Evolutionary conservation across 23 tunicate genomes (phyloP).

Genomic region (Ciona savignyi): DNA sequence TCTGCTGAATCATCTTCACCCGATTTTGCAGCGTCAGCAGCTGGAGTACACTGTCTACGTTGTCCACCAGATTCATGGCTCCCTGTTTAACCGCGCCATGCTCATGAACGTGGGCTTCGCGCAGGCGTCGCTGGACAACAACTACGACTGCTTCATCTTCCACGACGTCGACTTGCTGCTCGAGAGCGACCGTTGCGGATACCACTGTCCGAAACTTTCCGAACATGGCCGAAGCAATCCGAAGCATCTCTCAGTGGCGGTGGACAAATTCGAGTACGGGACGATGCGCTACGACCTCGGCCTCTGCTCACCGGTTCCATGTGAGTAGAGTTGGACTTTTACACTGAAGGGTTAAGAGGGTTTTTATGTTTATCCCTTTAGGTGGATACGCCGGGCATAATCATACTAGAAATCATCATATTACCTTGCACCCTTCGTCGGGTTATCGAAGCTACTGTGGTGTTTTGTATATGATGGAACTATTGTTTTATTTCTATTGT

Average conservation of each 20-base stretch:
- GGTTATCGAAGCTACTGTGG: no score
- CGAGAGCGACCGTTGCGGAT: slow-evolving; percentile 15
- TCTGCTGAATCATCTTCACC: slow-evolving; percentile 45
- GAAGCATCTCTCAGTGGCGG: slow-evolving; percentile 28
- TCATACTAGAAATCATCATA: no score
- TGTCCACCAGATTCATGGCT: slow-evolving; percentile 23
- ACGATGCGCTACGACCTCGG: slow-evolving; percentile 23
- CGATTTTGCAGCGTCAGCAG: slow-evolving; percentile 56
- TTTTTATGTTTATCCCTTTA: no score
- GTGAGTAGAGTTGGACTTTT: no score
- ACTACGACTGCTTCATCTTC: slow-evolving; percentile 25
- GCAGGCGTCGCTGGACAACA: slow-evolving; percentile 25
- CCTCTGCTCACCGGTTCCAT: slow-evolving; percentile 38
- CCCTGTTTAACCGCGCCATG: slow-evolving; percentile 36
- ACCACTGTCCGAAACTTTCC: slow-evolving; percentile 22
- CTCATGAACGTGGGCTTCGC: slow-evolving; percentile 63
- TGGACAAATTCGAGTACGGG: slow-evolving; percentile 25
- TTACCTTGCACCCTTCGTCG: no score
- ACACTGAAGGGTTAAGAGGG: no score
- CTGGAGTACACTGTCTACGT: slow-evolving; percentile 45
- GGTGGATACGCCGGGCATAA: no score
- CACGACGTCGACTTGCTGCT: slow-evolving; percentile 32
- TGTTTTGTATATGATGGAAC: no score
- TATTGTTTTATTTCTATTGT: no score
- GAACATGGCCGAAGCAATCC: slow-evolving; percentile 13